These are phyloP conservation scores for Temnothorax ravouxi DNA, from an alignment of 2,888 invertebrate species.

Conservation along the genomic window DNA sequence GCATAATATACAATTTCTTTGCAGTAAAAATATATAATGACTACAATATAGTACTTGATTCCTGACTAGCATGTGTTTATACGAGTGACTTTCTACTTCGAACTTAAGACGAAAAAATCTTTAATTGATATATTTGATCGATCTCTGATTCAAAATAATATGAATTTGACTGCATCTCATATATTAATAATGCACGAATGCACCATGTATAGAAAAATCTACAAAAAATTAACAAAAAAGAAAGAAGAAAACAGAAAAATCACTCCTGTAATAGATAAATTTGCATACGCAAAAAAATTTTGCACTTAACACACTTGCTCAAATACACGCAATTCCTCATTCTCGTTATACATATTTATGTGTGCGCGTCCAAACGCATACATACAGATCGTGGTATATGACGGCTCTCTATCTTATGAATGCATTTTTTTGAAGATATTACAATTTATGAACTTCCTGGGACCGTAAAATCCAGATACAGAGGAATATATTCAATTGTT, in stretches of 20 bases:
- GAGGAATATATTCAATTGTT: constrained; percentile 65
- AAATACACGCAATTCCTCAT: constrained; percentile 15
- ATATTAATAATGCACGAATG: neutral
- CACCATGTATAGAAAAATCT: neutral
- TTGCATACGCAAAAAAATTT: constrained; percentile 18
- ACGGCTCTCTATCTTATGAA: constrained; percentile 74
- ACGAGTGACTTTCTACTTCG: constrained; percentile 73
- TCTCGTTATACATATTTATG: constrained; percentile 15
- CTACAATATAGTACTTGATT: constrained; percentile 81
- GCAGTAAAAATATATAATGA: constrained; percentile 83
- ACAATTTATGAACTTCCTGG: constrained; percentile 70
- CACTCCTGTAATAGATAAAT: constrained; percentile 23
- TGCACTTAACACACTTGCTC: neutral
- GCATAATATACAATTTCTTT: constrained; percentile 68
- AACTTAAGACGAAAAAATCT: neutral
- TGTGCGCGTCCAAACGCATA: constrained; percentile 15
- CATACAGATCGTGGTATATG: constrained; percentile 68
- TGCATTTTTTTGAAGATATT: constrained; percentile 71
- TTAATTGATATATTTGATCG: neutral
- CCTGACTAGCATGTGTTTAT: constrained; percentile 82
- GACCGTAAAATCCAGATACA: constrained; percentile 63
- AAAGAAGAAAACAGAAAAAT: neutral
- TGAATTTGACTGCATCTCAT: constrained; percentile 5
- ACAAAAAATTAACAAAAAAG: neutral
- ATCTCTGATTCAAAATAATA: neutral